Percentiles rank a stretch among this genome's conserved stretches.
Conservation (phyloP, 2,113 vertebrate species). For the Embiotoca jacksoni region DNA sequence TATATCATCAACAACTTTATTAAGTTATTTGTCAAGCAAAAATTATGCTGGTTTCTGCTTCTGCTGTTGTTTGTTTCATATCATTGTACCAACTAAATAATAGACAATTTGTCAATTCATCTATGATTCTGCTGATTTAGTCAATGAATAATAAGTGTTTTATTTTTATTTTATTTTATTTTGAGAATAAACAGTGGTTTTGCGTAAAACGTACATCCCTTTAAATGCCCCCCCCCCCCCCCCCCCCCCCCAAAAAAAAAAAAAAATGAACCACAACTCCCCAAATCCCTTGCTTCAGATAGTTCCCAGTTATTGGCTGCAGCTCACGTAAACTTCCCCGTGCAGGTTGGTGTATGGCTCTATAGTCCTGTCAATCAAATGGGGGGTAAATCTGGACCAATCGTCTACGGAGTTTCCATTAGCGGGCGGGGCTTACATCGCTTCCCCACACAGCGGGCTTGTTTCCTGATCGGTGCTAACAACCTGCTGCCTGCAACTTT, state of each 20-base stretch:
- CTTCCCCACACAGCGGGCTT: constrained; percentile 35
- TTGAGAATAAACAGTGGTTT: background rate
- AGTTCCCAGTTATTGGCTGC: constrained; percentile 45
- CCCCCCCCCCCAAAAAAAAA: background rate
- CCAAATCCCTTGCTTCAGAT: background rate
- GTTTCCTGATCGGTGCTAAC: constrained; percentile 73
- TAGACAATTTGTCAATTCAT: too few relatives aligned
- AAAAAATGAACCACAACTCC: constrained; percentile 52
- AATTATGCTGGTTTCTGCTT: too few relatives aligned
- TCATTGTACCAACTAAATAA: too few relatives aligned
- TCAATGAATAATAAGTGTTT: too few relatives aligned
- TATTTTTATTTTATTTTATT: too few relatives aligned
- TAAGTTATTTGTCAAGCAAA: too few relatives aligned
- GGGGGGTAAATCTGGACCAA: constrained; percentile 21
- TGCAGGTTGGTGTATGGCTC: constrained; percentile 22
- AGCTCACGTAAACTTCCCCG: constrained; percentile 17
- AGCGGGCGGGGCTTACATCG: constrained; percentile 58
- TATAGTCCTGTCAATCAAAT: constrained; percentile 12
- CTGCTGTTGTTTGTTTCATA: too few relatives aligned
- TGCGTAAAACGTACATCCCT: background rate
- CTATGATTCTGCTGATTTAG: too few relatives aligned
- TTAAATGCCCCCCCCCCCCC: background rate
- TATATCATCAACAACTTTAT: too few relatives aligned
- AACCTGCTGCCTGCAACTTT: constrained; percentile 78
- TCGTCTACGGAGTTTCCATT: background rate